phyloP scores from a whole-genome alignment of 1,140 invertebrate genomes.

The Bombus consobrinus region DNA sequence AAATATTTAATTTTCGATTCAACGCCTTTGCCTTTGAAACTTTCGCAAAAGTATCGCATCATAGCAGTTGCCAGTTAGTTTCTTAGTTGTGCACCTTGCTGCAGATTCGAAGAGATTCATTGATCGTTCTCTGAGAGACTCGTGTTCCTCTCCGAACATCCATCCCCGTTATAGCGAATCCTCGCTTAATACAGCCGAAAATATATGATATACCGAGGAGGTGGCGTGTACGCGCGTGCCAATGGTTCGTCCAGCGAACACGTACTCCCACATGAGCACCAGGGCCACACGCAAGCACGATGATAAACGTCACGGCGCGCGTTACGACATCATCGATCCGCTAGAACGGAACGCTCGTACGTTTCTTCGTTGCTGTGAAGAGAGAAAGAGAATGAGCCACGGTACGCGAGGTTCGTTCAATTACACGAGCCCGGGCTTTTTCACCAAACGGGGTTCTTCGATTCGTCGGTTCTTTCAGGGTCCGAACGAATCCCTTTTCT shows the following conservation, averaged over 20 bases:
- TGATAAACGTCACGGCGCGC: slow-evolving; percentile 63
- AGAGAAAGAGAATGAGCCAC: slow-evolving; percentile 13
- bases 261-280: slow-evolving; percentile 26
- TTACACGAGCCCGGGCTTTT: neutral
- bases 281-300: slow-evolving; percentile 59
- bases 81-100: neutral
- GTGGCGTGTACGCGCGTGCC: neutral
- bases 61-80: neutral
- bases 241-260: neutral
- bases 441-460: slow-evolving; percentile 3
- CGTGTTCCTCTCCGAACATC: too few relatives aligned
- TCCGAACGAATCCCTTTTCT: slow-evolving; percentile 1
- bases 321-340: slow-evolving; percentile 65
- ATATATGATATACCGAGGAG: neutral
- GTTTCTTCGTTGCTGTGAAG: slow-evolving; percentile 19
- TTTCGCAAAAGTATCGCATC: neutral
- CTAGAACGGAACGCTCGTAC: slow-evolving; percentile 35
- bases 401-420: slow-evolving; percentile 56
- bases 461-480: slow-evolving; percentile 14
- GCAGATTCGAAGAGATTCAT: neutral
- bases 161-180: neutral
- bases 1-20: neutral
- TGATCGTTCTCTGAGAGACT: neutral
- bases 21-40: neutral
- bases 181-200: neutral